Base-by-base conservation (phyloP, 2,888 invertebrate species). In the Drosophila borborema region DNA sequence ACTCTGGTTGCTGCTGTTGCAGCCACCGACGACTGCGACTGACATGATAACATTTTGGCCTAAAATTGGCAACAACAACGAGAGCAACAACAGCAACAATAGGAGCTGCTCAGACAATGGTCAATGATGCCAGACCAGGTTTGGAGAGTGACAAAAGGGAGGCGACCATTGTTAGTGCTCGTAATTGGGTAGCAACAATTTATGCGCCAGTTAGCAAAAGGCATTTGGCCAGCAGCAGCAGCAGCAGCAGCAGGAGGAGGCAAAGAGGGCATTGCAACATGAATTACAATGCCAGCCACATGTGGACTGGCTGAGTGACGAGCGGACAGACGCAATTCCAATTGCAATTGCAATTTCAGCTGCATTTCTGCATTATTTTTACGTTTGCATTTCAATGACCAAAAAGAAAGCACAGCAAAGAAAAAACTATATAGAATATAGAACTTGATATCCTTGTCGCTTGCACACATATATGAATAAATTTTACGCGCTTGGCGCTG, bases 131-230 rank as follows among this genome's bases (percentile, higher is more conserved):
- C 69, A 63, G 69, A 72, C 49, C 70, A 60, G 60, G 49, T 28
- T 51, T 16, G 7, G 46, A 34, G 55, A 40, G 31, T 49, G 54
- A 12, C 18, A 10, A 10, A 41, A 10, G 34, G 14, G 53, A 43
- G 36, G 43, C 65, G 64, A 56, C 58, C 86, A 86, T 90, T 87
- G 86, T 90, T 90, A 86, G 86, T 80, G 77, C 74, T 78, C 83
- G 88, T 88, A 87, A 87, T 87, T 87, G 86, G 90, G 86, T 81
- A 87, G 90, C 86, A 87, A 81, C 86, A 88, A 86, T 90, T 87
- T 88, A 87, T 90, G 89, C 90, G 76, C 72, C 72, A 74, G 81
- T 69, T 70, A 56, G 48, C 60, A 59, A 48, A 55, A 28, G 41
- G 40, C 40, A 38, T 53, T 58, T 54, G 31, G 38, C 16, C 38